Evolutionary conservation across 1,140 invertebrate genomes (phyloP).

Genomic region (Polypedilum pembai): DNA sequence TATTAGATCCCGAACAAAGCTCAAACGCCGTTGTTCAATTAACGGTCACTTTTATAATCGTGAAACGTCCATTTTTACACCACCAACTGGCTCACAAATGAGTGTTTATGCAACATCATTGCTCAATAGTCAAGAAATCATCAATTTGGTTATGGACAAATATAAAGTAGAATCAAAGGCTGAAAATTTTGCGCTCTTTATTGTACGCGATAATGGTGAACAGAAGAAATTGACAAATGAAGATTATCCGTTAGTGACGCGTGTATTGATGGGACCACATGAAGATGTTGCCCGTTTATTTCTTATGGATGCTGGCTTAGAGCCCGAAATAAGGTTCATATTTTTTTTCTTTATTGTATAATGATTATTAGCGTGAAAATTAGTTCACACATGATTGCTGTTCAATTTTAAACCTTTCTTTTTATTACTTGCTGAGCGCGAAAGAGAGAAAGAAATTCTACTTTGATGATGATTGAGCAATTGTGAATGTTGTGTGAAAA

Average conservation of each 20-base stretch:
- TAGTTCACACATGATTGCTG: too few species aligned
- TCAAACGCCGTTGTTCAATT: slow-evolving; percentile 72
- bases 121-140: slow-evolving; percentile 71
- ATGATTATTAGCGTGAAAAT: too few species aligned
- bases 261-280: slow-evolving; percentile 71
- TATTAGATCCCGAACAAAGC: slow-evolving; percentile 54
- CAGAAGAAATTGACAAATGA: slow-evolving; percentile 65
- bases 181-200: slow-evolving; percentile 72
- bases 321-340: slow-evolving; percentile 58
- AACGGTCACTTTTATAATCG: slow-evolving; percentile 84
- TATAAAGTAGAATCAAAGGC: slow-evolving; percentile 77
- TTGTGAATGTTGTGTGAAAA: too few species aligned
- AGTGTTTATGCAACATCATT: slow-evolving; percentile 78
- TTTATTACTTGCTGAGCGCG: too few species aligned
- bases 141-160: slow-evolving; percentile 77
- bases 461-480: too few species aligned
- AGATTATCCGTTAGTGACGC: slow-evolving; percentile 69
- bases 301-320: slow-evolving; percentile 66
- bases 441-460: too few species aligned
- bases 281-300: slow-evolving; percentile 75
- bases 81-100: slow-evolving; percentile 75
- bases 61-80: slow-evolving; percentile 81
- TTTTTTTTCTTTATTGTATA: slow-evolving; percentile 23
- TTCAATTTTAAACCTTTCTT: too few species aligned
- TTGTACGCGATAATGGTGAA: slow-evolving; percentile 77